phyloP scores from a whole-genome alignment of 2,888 invertebrate species.

The Cataglyphis livida region DNA sequence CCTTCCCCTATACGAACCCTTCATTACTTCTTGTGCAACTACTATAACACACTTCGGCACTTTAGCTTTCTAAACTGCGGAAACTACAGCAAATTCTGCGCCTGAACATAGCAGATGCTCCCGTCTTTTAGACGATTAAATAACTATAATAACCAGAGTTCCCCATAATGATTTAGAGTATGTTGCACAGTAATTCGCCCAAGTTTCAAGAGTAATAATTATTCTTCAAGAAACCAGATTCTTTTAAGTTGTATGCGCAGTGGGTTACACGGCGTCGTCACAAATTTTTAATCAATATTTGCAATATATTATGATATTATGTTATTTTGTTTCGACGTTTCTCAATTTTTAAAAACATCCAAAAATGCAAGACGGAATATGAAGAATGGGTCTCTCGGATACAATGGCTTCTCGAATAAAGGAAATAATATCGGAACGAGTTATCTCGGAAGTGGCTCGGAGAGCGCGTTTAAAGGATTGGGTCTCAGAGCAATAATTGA shows the following conservation, averaged over 20 bases:
- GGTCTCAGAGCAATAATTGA: constrained; percentile 54
- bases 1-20: neutral
- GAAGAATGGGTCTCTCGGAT: neutral
- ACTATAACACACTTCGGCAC: constrained; percentile 29
- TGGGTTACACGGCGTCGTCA: too few relatives aligned
- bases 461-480: constrained; percentile 55
- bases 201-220: constrained; percentile 7
- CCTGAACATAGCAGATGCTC: constrained; percentile 28
- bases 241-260: neutral
- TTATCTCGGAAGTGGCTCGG: constrained; percentile 51
- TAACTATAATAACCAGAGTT: constrained; percentile 39
- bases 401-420: constrained; percentile 29
- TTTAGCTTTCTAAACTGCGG: constrained; percentile 44
- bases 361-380: constrained; percentile 16
- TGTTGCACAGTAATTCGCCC: neutral
- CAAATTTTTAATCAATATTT: neutral
- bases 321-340: neutral
- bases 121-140: constrained; percentile 35
- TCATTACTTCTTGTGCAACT: constrained; percentile 36
- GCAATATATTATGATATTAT: neutral
- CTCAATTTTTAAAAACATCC: neutral
- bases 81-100: constrained; percentile 32
- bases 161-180: neutral
- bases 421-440: constrained; percentile 51
- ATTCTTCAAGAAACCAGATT: neutral